Conservation (phyloP, 92 coral and sea anemone genomes). For the Ricordea florida region DNA sequence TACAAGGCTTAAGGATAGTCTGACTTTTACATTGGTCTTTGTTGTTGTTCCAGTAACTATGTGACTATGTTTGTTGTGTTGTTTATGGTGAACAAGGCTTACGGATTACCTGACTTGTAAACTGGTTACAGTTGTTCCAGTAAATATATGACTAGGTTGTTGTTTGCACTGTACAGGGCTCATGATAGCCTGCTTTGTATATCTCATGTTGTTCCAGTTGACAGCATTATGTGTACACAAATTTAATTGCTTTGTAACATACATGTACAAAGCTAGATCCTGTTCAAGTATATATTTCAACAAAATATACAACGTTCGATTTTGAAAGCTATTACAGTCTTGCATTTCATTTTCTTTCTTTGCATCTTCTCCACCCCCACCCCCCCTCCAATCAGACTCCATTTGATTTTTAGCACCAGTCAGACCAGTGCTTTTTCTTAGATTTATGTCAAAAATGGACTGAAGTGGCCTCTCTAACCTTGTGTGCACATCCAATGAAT, state of each 20-base stretch:
- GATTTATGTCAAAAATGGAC: neutral
- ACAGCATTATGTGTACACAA: neutral
- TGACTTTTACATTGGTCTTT: neutral
- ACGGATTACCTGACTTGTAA: neutral
- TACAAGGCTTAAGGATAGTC: neutral
- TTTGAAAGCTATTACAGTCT: neutral
- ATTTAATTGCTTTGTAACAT: neutral
- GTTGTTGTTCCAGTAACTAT: neutral
- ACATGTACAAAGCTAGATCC: conserved; percentile 5
- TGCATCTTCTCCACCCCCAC: neutral
- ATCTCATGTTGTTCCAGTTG: neutral
- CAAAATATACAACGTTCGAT: neutral
- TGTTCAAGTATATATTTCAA: neutral
- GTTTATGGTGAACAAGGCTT: neutral
- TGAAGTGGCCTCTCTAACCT: neutral
- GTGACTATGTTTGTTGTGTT: neutral
- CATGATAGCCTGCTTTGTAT: neutral
- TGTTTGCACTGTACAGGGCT: neutral
- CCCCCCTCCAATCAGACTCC: neutral
- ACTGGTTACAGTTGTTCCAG: neutral
- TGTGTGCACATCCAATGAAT: neutral
- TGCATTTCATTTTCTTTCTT: neutral
- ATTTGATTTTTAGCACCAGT: neutral
- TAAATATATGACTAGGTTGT: neutral
- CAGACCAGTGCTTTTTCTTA: no score